Conservation (phyloP, 2,888 invertebrate species). For the Flabesymbios commensalis region DNA sequence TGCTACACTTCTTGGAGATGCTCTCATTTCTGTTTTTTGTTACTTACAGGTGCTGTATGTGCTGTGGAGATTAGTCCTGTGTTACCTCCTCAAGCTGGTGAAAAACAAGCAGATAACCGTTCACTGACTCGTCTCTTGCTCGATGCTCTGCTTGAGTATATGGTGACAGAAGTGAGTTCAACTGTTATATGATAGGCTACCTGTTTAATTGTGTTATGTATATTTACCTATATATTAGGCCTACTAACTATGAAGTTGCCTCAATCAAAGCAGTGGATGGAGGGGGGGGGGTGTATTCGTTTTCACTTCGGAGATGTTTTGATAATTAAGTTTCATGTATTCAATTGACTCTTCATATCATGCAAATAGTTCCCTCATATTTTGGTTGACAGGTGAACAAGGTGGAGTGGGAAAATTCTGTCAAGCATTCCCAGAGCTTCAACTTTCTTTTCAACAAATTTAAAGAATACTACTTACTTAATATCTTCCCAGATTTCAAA, state of each 20-base stretch:
- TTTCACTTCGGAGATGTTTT: too few relatives aligned
- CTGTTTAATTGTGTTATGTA: conserved; percentile 3
- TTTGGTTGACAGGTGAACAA: conserved; percentile 82
- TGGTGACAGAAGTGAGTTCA: conserved; percentile 79
- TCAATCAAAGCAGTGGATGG: too few relatives aligned
- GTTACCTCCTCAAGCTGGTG: conserved; percentile 78
- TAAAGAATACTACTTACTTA: conserved; percentile 84
- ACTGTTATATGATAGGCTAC: neutral
- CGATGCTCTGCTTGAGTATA: conserved; percentile 84
- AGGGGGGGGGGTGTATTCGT: too few relatives aligned
- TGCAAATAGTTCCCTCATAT: too few relatives aligned
- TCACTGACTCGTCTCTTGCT: conserved; percentile 77
- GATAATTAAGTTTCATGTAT: too few relatives aligned
- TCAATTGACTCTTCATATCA: too few relatives aligned
- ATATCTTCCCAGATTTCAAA: conserved; percentile 83
- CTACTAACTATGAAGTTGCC: too few relatives aligned
- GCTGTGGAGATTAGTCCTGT: conserved; percentile 75
- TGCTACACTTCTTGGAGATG: too few relatives aligned
- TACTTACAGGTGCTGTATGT: conserved; percentile 17
- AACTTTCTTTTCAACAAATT: conserved; percentile 90
- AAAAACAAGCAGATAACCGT: conserved; percentile 83
- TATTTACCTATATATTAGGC: too few relatives aligned
- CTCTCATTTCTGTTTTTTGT: too few relatives aligned
- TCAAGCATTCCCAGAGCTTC: conserved; percentile 82
- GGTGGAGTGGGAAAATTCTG: conserved; percentile 84